Evolutionary conservation across 2,797 vertebrate species (phyloP).

Genomic region (Typhlichthys subterraneus): DNA sequence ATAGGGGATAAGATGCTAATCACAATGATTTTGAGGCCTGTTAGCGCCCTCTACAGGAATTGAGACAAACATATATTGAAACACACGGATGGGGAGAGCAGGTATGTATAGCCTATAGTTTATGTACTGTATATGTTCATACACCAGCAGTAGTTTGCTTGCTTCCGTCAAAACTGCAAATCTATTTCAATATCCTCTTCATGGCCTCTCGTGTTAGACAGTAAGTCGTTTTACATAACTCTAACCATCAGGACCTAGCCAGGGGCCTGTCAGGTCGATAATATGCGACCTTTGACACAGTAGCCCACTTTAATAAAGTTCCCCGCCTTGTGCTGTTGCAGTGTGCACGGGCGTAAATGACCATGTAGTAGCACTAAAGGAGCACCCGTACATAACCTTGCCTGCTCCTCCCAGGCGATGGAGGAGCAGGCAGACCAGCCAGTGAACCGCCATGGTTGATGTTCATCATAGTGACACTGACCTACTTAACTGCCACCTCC

Average conservation of each 20-base stretch:
- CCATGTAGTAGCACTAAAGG: constrained; percentile 52
- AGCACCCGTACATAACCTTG: constrained; percentile 49
- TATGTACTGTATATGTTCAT: too few species aligned
- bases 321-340: constrained; percentile 55
- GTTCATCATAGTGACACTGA: constrained; percentile 78
- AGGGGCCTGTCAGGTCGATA: constrained; percentile 61
- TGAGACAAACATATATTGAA: background rate
- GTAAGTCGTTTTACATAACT: constrained; percentile 38
- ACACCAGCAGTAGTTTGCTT: too few species aligned
- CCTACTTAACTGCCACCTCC: constrained; percentile 76
- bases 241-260: constrained; percentile 39
- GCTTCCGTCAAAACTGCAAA: too few species aligned
- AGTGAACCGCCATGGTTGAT: constrained; percentile 69
- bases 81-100: too few species aligned
- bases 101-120: too few species aligned
- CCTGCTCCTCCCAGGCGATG: constrained; percentile 64
- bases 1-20: background rate
- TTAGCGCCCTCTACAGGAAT: constrained; percentile 61
- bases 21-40: constrained; percentile 27
- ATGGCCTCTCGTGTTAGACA: constrained; percentile 28
- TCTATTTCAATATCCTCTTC: background rate
- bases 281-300: constrained; percentile 66
- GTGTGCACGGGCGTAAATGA: constrained; percentile 59
- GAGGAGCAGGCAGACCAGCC: constrained; percentile 63
- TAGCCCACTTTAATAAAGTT: constrained; percentile 68